Percentiles rank a stretch among this genome's conserved stretches.
These are phyloP conservation scores for Agelas oroides DNA, from an alignment of 37 sponge, comb jelly and placozoan species.

Conservation along the genomic window DNA sequence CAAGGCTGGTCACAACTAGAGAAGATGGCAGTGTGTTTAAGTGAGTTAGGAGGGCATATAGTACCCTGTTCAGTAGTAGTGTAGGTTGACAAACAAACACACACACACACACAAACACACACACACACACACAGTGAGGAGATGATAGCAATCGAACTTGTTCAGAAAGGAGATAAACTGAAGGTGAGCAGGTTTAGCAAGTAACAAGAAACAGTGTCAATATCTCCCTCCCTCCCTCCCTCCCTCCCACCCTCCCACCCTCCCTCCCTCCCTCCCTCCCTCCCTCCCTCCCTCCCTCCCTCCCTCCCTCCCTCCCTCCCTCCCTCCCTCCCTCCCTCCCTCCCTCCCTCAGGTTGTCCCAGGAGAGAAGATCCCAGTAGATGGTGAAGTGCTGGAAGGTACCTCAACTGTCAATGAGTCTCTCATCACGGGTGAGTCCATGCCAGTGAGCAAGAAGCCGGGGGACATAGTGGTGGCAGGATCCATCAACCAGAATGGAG, in stretches of 20 bases:
- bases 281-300: not conserved
- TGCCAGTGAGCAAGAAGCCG: constrained; percentile 80
- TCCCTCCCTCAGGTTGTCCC: constrained; percentile 58
- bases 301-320: not conserved
- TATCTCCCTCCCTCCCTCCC: too few relatives aligned
- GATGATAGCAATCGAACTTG: constrained; percentile 77
- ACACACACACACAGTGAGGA: constrained; percentile 70
- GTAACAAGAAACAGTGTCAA: too few relatives aligned
- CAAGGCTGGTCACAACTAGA: constrained; percentile 18
- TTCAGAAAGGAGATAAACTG: constrained; percentile 85
- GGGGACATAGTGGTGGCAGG: constrained; percentile 95
- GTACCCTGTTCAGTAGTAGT: too few relatives aligned
- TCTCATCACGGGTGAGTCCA: constrained; percentile 89
- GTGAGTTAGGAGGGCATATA: not conserved
- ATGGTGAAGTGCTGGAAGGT: constrained; percentile 78
- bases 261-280: not conserved
- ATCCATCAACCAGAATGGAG: constrained; percentile 86
- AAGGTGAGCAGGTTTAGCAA: too few relatives aligned
- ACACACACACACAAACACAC: too few relatives aligned
- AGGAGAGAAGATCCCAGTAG: constrained; percentile 89
- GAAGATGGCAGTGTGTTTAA: not conserved
- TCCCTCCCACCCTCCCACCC: not conserved
- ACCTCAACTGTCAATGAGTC: constrained; percentile 81
- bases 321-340: not conserved
- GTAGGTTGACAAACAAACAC: too few relatives aligned